Percentiles rank a stretch among this genome's conserved stretches.
These are phyloP conservation scores for Bombycilla garrulus DNA, from an alignment of 2,113 vertebrate species.

Conservation along the genomic window DNA sequence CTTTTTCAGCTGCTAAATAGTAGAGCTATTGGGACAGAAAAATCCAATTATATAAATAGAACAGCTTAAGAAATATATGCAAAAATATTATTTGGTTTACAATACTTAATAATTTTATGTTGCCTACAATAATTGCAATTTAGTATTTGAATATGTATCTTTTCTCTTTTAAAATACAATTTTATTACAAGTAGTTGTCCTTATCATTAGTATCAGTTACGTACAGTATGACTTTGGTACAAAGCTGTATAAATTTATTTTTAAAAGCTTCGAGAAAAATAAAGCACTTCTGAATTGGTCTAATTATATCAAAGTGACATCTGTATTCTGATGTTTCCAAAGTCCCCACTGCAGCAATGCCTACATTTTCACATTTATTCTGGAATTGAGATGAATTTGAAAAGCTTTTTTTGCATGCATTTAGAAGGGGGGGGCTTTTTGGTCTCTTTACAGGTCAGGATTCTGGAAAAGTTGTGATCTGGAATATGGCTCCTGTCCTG, in stretches of 20 bases:
- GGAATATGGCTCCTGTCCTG: slow-evolving; percentile 98
- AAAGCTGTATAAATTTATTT: background rate
- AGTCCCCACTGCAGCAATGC: background rate
- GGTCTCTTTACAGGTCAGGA: slow-evolving; percentile 86
- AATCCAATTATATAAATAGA: background rate
- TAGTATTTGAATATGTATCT: background rate
- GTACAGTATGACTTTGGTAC: background rate
- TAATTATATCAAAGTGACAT: background rate
- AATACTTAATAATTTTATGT: background rate
- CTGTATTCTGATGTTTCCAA: background rate
- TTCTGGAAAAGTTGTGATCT: slow-evolving; percentile 99
- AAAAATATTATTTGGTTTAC: background rate
- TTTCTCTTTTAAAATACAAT: background rate
- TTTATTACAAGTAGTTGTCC: background rate
- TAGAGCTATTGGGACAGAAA: background rate
- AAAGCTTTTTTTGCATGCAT: background rate
- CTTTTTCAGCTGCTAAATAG: background rate
- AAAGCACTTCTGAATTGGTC: background rate
- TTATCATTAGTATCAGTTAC: background rate
- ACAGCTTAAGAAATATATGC: background rate
- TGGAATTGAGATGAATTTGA: background rate
- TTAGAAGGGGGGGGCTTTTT: background rate
- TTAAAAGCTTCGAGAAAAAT: background rate
- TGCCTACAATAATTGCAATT: background rate
- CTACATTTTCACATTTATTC: background rate